These are phyloP conservation scores for Zaprionus nigranus DNA, from an alignment of 1,140 invertebrate species.

Conservation along the genomic window DNA sequence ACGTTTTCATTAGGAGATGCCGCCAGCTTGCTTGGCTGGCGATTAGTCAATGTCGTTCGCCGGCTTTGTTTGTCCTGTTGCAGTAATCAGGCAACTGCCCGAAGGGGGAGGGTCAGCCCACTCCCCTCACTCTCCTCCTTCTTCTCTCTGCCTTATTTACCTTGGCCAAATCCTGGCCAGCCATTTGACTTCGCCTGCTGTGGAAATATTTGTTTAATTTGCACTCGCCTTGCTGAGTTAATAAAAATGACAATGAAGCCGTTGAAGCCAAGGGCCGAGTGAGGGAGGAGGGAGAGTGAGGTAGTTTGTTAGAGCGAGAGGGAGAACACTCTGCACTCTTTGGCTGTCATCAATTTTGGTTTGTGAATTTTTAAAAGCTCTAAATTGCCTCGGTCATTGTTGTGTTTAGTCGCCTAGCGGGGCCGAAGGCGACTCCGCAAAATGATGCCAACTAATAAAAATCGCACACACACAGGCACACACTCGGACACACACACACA, in stretches of 20 bases:
- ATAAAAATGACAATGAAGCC: slow-evolving; percentile 80
- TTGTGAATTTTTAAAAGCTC: slow-evolving; percentile 78
- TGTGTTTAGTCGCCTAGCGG: slow-evolving; percentile 72
- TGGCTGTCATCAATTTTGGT: slow-evolving; percentile 73
- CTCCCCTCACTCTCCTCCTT: no score
- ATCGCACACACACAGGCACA: slow-evolving; percentile 7
- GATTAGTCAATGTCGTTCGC: slow-evolving; percentile 64
- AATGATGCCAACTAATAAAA: slow-evolving; percentile 63
- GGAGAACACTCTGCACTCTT: slow-evolving; percentile 3
- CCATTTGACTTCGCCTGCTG: slow-evolving; percentile 61
- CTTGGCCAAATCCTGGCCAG: slow-evolving; percentile 70
- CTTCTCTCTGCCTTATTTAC: slow-evolving; percentile 52
- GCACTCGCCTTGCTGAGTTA: slow-evolving; percentile 67
- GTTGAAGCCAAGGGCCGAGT: slow-evolving; percentile 5
- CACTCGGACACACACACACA: slow-evolving; percentile 14
- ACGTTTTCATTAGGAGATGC: slow-evolving; percentile 63
- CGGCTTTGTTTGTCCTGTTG: slow-evolving; percentile 65
- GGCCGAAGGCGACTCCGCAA: slow-evolving; percentile 22
- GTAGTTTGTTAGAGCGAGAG: not conserved
- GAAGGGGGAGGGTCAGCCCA: not conserved
- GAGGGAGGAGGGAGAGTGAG: not conserved
- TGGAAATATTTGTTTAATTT: slow-evolving; percentile 81
- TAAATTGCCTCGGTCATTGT: slow-evolving; percentile 77
- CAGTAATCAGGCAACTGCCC: slow-evolving; percentile 66
- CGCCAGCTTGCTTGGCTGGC: slow-evolving; percentile 51